Base-by-base conservation (phyloP, 2,888 invertebrate species). In the Limnephilus lunatus region DNA sequence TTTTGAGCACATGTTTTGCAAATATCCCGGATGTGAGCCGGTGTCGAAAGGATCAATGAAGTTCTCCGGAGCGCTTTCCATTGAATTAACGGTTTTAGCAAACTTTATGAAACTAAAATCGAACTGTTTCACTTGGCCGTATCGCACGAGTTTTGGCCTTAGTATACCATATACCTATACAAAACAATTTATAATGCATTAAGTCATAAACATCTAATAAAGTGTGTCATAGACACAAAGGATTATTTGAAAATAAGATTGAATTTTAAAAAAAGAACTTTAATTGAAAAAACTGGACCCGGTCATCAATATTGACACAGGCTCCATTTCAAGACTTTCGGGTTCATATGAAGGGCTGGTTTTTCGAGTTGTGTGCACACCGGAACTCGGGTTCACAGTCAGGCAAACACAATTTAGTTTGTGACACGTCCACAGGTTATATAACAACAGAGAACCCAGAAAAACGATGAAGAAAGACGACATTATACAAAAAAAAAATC, bases 351-450 rank as follows among this genome's bases (percentile, higher is more conserved):
- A 2, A 68, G 68, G 68, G 68, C 68, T 25, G 68, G 68, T 68
- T 68, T 68, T 68, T 68, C 68, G 68, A 68, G 68, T n/a, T 68
- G 68, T 68, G 68, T 68, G 68, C 68, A n/a, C 68, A 68, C 68
- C 68, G 68, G 68, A 68, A 25, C 25, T 2, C 68, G 68, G 9
- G 68, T 68, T 68, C 68, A 68, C 25, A 68, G 68, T 25, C 25
- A 68, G 68, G 68, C 68, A 68, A 68, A 68, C 68, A 68, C 68
- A 68, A 68, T 68, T 68, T 68, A 5, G 25, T 5, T 68, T 68
- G 68, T 68, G 68, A 68, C 68, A n/a, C 68, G 68, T 68, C 25
- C 68, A 68, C 9, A 1, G 68, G 19, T 25, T n/a, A n/a, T n/a
- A 68, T 68, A 68, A 68, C 68, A n/a, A 1, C 68, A 25, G 68